Conservation (phyloP, 1,140 invertebrate genomes). For the Leptoteleia sp. region DNA sequence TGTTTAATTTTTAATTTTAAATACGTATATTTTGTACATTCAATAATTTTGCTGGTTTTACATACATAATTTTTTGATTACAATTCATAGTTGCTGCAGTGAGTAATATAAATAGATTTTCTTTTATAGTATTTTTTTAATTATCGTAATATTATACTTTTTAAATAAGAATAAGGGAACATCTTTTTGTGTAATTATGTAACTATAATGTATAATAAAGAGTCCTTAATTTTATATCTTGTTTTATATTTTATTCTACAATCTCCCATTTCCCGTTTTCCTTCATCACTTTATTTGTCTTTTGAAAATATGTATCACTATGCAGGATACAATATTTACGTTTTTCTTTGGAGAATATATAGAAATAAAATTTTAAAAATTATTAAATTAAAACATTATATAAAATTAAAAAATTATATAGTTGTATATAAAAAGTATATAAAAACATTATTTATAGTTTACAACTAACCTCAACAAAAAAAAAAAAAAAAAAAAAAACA, state of each 20-base stretch:
- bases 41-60: slow-evolving; percentile 4
- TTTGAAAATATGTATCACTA: too few relatives aligned
- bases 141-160: slow-evolving; percentile 15
- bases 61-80: slow-evolving; percentile 1
- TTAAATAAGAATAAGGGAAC: slow-evolving; percentile 20
- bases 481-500: too few relatives aligned
- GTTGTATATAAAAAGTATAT: too few relatives aligned
- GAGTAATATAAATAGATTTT: slow-evolving; percentile 23
- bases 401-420: too few relatives aligned
- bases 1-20: slow-evolving; percentile 25
- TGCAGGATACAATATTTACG: too few relatives aligned
- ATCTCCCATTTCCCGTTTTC: neutral
- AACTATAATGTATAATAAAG: slow-evolving; percentile 54
- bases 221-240: slow-evolving; percentile 40
- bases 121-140: slow-evolving; percentile 43
- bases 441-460: too few relatives aligned
- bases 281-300: too few relatives aligned
- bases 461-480: too few relatives aligned
- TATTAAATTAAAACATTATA: too few relatives aligned
- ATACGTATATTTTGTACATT: slow-evolving; percentile 18
- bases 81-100: neutral
- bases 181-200: slow-evolving; percentile 38
- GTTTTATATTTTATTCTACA: neutral
- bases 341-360: too few relatives aligned
- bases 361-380: too few relatives aligned